Conservation (phyloP, 2,888 invertebrate genomes). For the Diplolepis rosae region DNA sequence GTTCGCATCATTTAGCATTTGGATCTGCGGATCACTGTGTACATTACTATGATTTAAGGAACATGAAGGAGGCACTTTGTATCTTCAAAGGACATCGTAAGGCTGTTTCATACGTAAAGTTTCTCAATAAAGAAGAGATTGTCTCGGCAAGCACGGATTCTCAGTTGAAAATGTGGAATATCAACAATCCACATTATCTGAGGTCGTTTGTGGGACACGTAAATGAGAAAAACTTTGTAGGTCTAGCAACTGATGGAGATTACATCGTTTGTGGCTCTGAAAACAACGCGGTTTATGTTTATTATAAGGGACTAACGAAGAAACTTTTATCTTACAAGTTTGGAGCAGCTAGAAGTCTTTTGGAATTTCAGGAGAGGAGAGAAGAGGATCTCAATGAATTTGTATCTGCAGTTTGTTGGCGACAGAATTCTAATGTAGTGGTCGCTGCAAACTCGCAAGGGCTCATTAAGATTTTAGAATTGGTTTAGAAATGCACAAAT, state of each 20-base stretch:
- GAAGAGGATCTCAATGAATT: slow-evolving; percentile 94
- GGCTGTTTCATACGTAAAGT: slow-evolving; percentile 95
- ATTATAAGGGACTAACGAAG: slow-evolving; percentile 91
- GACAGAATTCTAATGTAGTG: slow-evolving; percentile 87
- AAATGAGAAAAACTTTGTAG: slow-evolving; percentile 97
- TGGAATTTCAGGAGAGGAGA: slow-evolving; percentile 82
- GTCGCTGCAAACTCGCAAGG: slow-evolving; percentile 96
- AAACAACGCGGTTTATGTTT: slow-evolving; percentile 93
- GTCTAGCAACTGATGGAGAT: slow-evolving; percentile 92
- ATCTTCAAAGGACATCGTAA: slow-evolving; percentile 93
- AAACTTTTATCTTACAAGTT: slow-evolving; percentile 91
- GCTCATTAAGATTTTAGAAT: slow-evolving; percentile 89
- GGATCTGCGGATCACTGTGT: slow-evolving; percentile 98
- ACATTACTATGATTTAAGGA: slow-evolving; percentile 94
- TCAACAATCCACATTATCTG: slow-evolving; percentile 85
- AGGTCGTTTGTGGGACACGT: slow-evolving; percentile 93
- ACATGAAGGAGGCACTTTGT: slow-evolving; percentile 86
- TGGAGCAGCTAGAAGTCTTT: slow-evolving; percentile 85
- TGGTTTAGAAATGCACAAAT: slow-evolving; percentile 77
- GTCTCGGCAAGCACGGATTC: slow-evolving; percentile 95
- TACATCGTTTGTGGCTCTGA: slow-evolving; percentile 96
- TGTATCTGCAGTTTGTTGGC: slow-evolving; percentile 97
- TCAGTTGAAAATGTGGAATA: slow-evolving; percentile 92
- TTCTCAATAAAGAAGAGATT: slow-evolving; percentile 87
- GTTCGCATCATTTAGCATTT: slow-evolving; percentile 92